A percentile compares a stretch with the other conserved stretches of the same genome.
These are phyloP conservation scores for Apogon talboti DNA, from an alignment of 2,797 vertebrate species.

Conservation along the genomic window DNA sequence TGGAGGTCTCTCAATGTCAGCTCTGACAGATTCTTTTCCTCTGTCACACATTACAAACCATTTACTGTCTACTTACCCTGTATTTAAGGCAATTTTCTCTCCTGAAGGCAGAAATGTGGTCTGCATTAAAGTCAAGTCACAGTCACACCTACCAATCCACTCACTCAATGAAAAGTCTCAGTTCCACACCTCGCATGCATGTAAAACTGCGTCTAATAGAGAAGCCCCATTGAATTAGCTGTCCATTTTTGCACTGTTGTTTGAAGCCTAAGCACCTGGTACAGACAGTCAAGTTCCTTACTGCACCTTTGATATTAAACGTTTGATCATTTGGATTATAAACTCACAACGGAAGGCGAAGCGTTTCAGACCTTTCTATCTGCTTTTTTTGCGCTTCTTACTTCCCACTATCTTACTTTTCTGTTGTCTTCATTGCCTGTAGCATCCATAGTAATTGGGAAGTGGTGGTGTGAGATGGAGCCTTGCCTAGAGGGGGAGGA, in stretches of 20 bases:
- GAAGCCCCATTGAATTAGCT: background rate
- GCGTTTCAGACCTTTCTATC: slow-evolving; percentile 9
- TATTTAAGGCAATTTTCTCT: slow-evolving; percentile 82
- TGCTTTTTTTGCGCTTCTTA: slow-evolving; percentile 26
- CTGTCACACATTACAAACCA: slow-evolving; percentile 73
- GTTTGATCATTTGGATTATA: slow-evolving; percentile 21
- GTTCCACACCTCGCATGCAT: slow-evolving; percentile 49
- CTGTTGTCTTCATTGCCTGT: slow-evolving; percentile 69
- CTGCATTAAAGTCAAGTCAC: slow-evolving; percentile 76
- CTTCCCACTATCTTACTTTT: slow-evolving; percentile 30
- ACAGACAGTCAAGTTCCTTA: background rate
- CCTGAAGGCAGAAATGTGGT: slow-evolving; percentile 67
- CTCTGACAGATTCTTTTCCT: slow-evolving; percentile 75
- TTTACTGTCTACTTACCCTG: slow-evolving; percentile 80
- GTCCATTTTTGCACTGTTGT: slow-evolving; percentile 4
- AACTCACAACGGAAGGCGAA: background rate
- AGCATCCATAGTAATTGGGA: slow-evolving; percentile 94
- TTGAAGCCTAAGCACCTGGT: background rate
- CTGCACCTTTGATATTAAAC: slow-evolving; percentile 7
- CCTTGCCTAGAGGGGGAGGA: slow-evolving; percentile 99
- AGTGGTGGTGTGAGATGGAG: slow-evolving; percentile 99
- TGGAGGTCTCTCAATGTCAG: slow-evolving; percentile 71
- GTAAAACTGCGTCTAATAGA: slow-evolving; percentile 31
- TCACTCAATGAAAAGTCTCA: slow-evolving; percentile 53
- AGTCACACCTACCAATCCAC: slow-evolving; percentile 61